Evolutionary conservation across 2,797 vertebrate species (phyloP).

Genomic region (Dermochelys coriacea): DNA sequence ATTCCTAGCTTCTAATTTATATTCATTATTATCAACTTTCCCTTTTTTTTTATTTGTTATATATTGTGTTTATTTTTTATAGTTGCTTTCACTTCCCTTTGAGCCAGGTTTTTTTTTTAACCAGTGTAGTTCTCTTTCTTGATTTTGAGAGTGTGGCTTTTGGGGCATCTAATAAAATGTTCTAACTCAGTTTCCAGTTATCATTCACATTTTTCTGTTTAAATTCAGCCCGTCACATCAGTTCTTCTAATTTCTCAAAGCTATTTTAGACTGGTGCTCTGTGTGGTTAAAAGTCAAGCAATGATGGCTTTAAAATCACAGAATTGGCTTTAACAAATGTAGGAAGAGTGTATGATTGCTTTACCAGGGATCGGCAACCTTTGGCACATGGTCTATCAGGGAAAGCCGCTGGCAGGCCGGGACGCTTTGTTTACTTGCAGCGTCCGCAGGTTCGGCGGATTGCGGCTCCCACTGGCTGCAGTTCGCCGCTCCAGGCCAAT

Average conservation of each 20-base stretch:
- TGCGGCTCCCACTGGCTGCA: no score
- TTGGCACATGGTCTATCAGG: no score
- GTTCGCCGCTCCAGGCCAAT: no score
- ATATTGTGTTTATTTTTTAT: background rate
- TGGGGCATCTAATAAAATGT: background rate
- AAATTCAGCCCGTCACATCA: background rate
- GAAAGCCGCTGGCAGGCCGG: no score
- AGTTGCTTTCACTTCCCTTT: background rate
- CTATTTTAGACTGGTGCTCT: background rate
- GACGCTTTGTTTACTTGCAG: no score
- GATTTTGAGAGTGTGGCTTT: background rate
- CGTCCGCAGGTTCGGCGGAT: no score
- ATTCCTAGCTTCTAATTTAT: background rate
- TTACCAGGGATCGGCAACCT: no score
- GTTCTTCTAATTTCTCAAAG: background rate
- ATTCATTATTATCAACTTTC: background rate
- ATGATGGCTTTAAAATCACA: background rate
- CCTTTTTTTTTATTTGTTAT: background rate
- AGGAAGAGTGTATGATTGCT: background rate
- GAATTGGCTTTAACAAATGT: background rate
- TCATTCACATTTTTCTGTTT: background rate
- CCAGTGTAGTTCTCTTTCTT: background rate
- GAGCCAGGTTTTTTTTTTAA: background rate
- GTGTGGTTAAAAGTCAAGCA: background rate
- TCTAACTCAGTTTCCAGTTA: background rate